A percentile compares a stretch with the other conserved stretches of the same genome.
Conservation (phyloP, 2,113 vertebrate species). For the Narcine bancroftii region DNA sequence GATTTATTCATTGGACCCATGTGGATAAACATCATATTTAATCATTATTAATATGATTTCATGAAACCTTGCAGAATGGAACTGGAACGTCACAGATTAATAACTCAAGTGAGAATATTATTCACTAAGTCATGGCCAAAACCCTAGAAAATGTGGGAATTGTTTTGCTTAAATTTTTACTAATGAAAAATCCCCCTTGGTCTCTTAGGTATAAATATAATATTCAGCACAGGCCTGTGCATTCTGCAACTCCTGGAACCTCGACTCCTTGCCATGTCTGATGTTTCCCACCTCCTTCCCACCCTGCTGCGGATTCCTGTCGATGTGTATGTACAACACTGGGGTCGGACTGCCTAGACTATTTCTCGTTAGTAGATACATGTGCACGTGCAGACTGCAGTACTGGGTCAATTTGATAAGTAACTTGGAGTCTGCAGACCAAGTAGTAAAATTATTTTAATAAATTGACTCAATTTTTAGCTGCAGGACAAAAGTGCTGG, state of each 20-base stretch:
- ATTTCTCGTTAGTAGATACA: background rate
- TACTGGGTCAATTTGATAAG: background rate
- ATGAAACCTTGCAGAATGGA: background rate
- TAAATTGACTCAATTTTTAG: background rate
- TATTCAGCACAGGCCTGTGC: constrained; percentile 53
- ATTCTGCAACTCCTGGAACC: constrained; percentile 56
- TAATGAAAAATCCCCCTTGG: background rate
- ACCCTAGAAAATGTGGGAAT: too few species aligned
- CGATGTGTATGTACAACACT: constrained; percentile 51
- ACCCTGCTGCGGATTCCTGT: constrained; percentile 58
- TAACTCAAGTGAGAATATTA: background rate
- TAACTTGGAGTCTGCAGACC: too few species aligned
- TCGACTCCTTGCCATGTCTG: constrained; percentile 51
- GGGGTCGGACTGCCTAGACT: background rate
- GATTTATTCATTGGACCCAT: background rate
- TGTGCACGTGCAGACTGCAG: background rate
- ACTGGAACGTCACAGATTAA: background rate
- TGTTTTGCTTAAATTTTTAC: background rate
- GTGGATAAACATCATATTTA: background rate
- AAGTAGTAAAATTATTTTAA: background rate
- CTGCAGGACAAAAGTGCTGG: background rate
- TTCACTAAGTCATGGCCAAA: background rate
- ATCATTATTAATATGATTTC: background rate
- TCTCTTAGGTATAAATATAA: constrained; percentile 50
- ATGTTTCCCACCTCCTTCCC: constrained; percentile 51